Base-by-base conservation (phyloP, 2,113 vertebrate genomes). In the Arizona elegans region DNA sequence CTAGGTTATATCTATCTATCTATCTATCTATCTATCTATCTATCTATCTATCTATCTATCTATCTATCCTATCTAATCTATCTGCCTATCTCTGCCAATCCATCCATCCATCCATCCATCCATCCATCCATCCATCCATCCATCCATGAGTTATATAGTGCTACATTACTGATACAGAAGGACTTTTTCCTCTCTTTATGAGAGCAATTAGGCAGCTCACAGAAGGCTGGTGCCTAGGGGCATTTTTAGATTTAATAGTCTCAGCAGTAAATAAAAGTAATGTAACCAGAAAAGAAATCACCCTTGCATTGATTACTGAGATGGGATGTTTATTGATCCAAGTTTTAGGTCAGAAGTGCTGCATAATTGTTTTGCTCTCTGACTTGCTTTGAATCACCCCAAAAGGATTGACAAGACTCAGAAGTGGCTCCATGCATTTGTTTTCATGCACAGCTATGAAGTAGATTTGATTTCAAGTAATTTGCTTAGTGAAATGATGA, bases 91-190 rank as follows among this genome's bases (percentile, higher is more conserved):
- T 24, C 24, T 26, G 88, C 8, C n/a, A 3, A 85, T 5, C 62
- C 6, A 70, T 75, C n/a, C 3, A 11, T 62, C 59, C 0, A 29
- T 62, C 59, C 1, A 29, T 62, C 59, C 1, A 29, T 29, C 62
- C 11, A 29, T 29, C 62, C 29, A 90, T 8, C 87, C 5, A 43
- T 3, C 6, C 8, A 62, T 62, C 26, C 10, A 62, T 26, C 24
- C 12, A 70, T 38, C n/a, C 3, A 58, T 2, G 9, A 10, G 0
- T 0, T 0, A 33, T 0, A 29, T 7, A 0, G 8, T 17, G 1
- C 5, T 23, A 19, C 23, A n/a, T 11, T 86, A 33, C 87, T 56
- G 92, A 93, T 94, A 94, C 91, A 88, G 58, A 55, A 88, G 87
- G 10, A 3, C 86, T 12, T 38, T 1, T 55, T 75, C 1, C 13